A percentile compares a stretch with the other conserved stretches of the same genome.
phyloP scores from a whole-genome alignment of 2,888 invertebrate species.

The Octodonta nipae region DNA sequence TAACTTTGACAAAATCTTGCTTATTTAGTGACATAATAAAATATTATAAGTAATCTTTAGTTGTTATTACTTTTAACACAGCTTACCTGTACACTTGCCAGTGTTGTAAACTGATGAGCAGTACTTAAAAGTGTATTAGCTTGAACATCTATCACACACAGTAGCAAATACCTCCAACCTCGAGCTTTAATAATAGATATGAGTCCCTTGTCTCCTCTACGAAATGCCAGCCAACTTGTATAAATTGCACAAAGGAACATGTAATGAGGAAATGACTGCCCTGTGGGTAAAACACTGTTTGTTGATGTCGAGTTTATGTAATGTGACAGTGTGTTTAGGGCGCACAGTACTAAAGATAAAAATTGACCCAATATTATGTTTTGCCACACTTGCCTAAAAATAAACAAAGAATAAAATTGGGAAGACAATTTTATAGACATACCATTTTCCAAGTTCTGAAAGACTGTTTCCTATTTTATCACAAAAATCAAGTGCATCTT shows the following conservation, averaged over 20 bases:
- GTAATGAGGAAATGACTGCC: conserved; percentile 70
- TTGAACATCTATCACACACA: conserved; percentile 73
- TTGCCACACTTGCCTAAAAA: conserved; percentile 55
- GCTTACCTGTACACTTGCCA: conserved; percentile 56
- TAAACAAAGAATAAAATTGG: conserved; percentile 1
- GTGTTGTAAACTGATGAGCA: conserved; percentile 63
- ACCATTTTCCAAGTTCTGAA: conserved; percentile 58
- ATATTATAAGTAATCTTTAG: too few species aligned
- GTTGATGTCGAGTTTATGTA: conserved; percentile 54
- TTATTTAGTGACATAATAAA: too few species aligned
- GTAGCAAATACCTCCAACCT: conserved; percentile 64
- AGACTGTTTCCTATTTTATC: conserved; percentile 54
- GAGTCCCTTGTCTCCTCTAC: conserved; percentile 46
- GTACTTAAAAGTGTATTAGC: conserved; percentile 70
- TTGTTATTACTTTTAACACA: too few species aligned
- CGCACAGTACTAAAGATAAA: conserved; percentile 61
- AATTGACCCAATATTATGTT: conserved; percentile 62
- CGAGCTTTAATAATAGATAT: conserved; percentile 51
- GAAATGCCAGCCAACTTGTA: conserved; percentile 61
- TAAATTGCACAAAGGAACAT: conserved; percentile 62
- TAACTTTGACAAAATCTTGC: too few species aligned
- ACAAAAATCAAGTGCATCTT: conserved; percentile 40
- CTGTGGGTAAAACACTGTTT: conserved; percentile 63
- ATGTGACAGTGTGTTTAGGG: conserved; percentile 61
- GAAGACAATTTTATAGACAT: conserved; percentile 11